phyloP scores from a whole-genome alignment of 92 coral and sea anemone genomes.

The Anthopleura xanthogrammica region DNA sequence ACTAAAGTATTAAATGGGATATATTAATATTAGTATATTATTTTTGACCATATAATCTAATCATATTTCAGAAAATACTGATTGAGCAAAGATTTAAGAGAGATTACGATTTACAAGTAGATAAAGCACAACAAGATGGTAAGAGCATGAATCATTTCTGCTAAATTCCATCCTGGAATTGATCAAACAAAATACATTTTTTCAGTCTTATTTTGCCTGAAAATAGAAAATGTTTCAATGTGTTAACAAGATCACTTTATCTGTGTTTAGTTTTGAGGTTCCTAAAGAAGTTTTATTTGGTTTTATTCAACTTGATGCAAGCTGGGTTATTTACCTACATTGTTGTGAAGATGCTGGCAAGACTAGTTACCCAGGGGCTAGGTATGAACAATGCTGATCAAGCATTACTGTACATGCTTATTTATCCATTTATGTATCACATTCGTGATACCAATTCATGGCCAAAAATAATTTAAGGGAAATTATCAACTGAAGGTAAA shows the following conservation, averaged over 20 bases:
- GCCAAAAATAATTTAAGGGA: too few relatives aligned
- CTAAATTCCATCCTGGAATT: too few relatives aligned
- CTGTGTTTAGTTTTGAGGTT: conserved; percentile 50
- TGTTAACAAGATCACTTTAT: not conserved
- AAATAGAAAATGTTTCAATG: not conserved
- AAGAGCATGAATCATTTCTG: not conserved
- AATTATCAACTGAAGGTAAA: too few relatives aligned
- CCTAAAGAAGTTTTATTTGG: conserved; percentile 54
- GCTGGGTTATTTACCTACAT: conserved; percentile 47
- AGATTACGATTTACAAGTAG: conserved; percentile 39
- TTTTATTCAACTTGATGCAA: conserved; percentile 52
- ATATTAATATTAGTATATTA: too few relatives aligned
- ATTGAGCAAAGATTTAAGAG: conserved; percentile 47
- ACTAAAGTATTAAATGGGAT: too few relatives aligned
- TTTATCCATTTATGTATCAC: too few relatives aligned
- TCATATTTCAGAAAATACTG: conserved; percentile 31
- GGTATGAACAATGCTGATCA: conserved; percentile 17
- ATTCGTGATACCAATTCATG: too few relatives aligned
- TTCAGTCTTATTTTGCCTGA: too few relatives aligned
- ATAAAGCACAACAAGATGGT: conserved; percentile 52
- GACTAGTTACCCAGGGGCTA: conserved; percentile 40
- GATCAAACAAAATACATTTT: too few relatives aligned
- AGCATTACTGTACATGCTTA: too few relatives aligned
- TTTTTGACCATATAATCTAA: too few relatives aligned
- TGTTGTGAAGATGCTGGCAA: conserved; percentile 43